Percentiles rank a stretch among this genome's conserved stretches.
phyloP scores from a whole-genome alignment of 2,888 invertebrate species.

The Trachelus troglodyta region DNA sequence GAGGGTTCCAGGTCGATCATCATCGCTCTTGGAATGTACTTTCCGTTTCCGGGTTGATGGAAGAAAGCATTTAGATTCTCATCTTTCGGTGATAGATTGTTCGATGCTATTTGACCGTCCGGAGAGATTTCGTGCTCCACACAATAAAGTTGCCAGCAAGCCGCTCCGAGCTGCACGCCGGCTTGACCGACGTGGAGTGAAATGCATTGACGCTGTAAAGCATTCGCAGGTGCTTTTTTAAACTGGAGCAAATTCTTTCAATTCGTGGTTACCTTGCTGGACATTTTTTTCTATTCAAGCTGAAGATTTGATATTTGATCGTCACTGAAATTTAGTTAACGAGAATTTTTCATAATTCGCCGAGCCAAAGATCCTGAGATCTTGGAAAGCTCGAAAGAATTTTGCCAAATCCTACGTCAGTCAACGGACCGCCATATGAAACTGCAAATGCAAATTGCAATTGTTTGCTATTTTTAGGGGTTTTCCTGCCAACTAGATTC shows the following conservation, averaged over 20 bases:
- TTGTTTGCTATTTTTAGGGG: conserved; percentile 25
- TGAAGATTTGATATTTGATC: neutral
- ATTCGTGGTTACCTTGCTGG: conserved; percentile 23
- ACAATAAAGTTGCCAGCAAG: conserved; percentile 61
- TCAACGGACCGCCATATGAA: conserved; percentile 9
- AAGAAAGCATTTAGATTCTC: conserved; percentile 63
- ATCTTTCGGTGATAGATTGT: conserved; percentile 63
- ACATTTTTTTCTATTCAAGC: conserved; percentile 9
- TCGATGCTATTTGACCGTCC: conserved; percentile 61
- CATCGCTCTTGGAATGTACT: conserved; percentile 70
- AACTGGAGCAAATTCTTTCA: neutral
- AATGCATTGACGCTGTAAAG: conserved; percentile 61
- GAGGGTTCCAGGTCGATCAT: conserved; percentile 73
- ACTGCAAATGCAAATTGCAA: conserved; percentile 22
- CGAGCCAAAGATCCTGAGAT: neutral
- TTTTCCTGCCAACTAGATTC: conserved; percentile 21
- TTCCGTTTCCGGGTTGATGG: conserved; percentile 69
- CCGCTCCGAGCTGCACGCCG: conserved; percentile 59
- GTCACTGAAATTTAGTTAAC: neutral
- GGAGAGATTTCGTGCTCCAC: conserved; percentile 65
- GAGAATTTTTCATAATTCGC: neutral
- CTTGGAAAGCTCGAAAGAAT: neutral
- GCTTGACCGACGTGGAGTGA: conserved; percentile 67
- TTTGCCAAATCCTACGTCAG: neutral
- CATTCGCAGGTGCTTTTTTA: conserved; percentile 6